A percentile compares a stretch with the other conserved stretches of the same genome.
These are phyloP conservation scores for Dasyprocta punctata DNA, from an alignment of 2,113 vertebrate genomes.

Conservation along the genomic window DNA sequence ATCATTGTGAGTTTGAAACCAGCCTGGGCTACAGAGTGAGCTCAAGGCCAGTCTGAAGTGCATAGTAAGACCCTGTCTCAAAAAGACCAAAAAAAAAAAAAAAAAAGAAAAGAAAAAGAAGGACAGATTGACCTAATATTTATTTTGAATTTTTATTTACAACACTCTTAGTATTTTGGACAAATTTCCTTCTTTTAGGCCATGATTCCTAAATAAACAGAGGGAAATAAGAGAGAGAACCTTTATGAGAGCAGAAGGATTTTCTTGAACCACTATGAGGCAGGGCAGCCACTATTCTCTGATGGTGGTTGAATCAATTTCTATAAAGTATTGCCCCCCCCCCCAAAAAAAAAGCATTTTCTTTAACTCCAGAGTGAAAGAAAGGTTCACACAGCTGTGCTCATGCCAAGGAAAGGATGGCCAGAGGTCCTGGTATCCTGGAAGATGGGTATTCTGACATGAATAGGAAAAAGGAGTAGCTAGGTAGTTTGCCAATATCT, in stretches of 20 bases:
- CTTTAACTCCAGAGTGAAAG: neutral
- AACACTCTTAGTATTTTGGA: neutral
- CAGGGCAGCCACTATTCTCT: neutral
- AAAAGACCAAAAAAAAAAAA: too few relatives aligned
- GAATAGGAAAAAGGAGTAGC: neutral
- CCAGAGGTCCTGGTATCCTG: neutral
- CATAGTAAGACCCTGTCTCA: too few relatives aligned
- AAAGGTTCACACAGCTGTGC: neutral
- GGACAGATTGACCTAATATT: neutral
- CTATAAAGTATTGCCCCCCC: neutral
- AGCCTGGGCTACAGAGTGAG: too few relatives aligned
- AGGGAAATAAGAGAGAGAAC: neutral
- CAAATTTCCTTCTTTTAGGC: neutral
- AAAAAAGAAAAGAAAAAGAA: too few relatives aligned
- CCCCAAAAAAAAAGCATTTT: neutral
- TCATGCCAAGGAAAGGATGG: neutral
- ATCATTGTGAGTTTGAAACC: too few relatives aligned
- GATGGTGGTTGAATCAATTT: neutral
- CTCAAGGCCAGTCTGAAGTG: too few relatives aligned
- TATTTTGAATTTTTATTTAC: conserved; percentile 49
- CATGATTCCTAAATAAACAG: neutral
- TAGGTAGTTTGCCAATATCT: neutral
- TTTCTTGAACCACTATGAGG: neutral
- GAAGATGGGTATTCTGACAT: neutral
- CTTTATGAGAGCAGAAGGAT: neutral